Evolutionary conservation across 2,888 invertebrate genomes (phyloP).

Genomic region (Brachylomia viminalis): DNA sequence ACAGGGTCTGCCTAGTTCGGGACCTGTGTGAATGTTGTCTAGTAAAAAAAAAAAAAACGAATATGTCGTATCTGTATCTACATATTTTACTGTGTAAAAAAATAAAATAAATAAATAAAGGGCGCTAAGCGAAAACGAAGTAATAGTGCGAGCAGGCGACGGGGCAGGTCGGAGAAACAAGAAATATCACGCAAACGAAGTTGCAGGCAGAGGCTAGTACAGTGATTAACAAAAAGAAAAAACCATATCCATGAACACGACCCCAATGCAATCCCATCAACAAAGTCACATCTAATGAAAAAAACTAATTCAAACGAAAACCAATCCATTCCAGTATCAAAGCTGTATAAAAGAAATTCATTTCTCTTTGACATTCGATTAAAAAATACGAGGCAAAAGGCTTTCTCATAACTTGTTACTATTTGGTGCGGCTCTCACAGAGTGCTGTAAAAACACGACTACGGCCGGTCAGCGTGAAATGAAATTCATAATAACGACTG

Average conservation of each 20-base stretch:
- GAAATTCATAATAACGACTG: constrained; percentile 70
- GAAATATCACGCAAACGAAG: too few species aligned
- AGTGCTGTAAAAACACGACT: constrained; percentile 61
- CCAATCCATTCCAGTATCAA: constrained; percentile 42
- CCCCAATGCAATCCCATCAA: background rate
- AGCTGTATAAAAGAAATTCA: constrained; percentile 49
- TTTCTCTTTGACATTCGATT: constrained; percentile 64
- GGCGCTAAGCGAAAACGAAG: too few species aligned
- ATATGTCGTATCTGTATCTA: too few species aligned
- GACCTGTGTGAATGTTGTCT: too few species aligned
- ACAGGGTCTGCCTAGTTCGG: too few species aligned
- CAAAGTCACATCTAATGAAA: background rate
- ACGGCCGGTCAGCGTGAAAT: constrained; percentile 68
- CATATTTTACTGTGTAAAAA: too few species aligned
- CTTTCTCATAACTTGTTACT: constrained; percentile 62
- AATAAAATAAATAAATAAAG: too few species aligned
- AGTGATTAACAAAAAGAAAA: background rate
- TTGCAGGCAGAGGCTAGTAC: too few species aligned
- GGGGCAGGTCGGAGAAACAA: too few species aligned
- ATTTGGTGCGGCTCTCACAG: constrained; percentile 45
- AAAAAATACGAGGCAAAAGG: constrained; percentile 59
- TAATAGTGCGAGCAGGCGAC: too few species aligned
- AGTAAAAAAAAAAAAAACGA: too few species aligned
- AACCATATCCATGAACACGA: background rate
- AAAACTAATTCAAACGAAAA: constrained; percentile 30